Base-by-base conservation (phyloP, 2,888 invertebrate species). In the Plusia festucae region DNA sequence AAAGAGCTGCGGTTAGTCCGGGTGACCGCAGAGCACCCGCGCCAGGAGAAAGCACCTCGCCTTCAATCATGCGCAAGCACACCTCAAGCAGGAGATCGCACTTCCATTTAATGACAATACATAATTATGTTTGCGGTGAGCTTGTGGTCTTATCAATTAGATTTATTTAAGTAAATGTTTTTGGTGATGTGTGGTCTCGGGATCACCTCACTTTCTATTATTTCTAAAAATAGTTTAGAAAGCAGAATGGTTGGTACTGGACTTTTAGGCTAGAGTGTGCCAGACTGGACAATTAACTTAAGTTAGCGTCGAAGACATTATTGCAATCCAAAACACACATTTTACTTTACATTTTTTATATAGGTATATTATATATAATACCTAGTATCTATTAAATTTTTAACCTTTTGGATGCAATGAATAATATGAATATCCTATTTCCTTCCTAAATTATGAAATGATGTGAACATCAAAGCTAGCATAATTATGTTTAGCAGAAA, bases 81-180 rank as follows among this genome's bases (percentile, higher is more conserved):
- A 30, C 9, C n/a, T 16, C 18, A 7, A 32, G 18, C 32, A 13
- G 32, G 8, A 27, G 27, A 18, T 18, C 18, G 32, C 15, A 32
- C 18, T 32, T 15, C 13, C 18, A 20, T 1, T 49, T 11, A 49
- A 49, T 2, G 18, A 20, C 16, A 20, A 49, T 49, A 49, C 18
- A 20, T 49, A 49, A 49, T 49, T 11, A 49, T 13, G 46, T 49
- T 18, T 49, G 46, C 20, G 46, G 46, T 49, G 18, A 49, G 46
- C 18, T 49, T 49, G 46, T 49, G 46, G 46, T 49, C 46, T 18
- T 20, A 20, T 18, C 46, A 20, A 49, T 49, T 46, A 49, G 20
- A 49, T 20, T 20, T 2, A 49, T 20, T 18, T 20, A 49, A n/a
- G n/a, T n/a, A 40, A 40, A n/a, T n/a, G 40, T 15, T 0, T 40